Base-by-base conservation (phyloP, 1,140 invertebrate genomes). In the Sweltsa coloradensis region DNA sequence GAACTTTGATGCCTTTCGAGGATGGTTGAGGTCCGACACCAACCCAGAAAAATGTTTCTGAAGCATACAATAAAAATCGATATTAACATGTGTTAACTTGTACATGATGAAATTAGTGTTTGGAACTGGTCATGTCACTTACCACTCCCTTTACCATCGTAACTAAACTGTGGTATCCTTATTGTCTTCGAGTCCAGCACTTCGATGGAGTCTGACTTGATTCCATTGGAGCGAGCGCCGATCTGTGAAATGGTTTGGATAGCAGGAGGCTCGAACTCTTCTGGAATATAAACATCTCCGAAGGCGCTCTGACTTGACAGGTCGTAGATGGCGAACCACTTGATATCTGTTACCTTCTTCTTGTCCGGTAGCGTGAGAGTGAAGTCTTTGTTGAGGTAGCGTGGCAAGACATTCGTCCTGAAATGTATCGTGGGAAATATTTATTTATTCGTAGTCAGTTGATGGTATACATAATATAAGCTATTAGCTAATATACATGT, bases 311-410 rank as follows among this genome's bases (percentile, higher is more conserved):
- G 84, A 57, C 74, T 81, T 31, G 75, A 75, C 7, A 95, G 68
- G 69, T 95, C 90, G 61, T 90, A 94, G 19, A 95, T 73, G 0
- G 89, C 81, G 41, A 95, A 75, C 90, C 90, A 94, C 63, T 88
- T 89, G 34, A 93, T 80, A 41, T 90, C 85, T 0, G 79, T 83
- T 43, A 95, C 79, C 59, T 83, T 87, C 61, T 92, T 92, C 18
- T 79, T 79, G 50, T 93, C 88, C 0, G 90, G 89, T 22, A 94
- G 64, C 1, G 75, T 79, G 19, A 94, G 62, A 0, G 81, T 86
- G 44, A 94, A 82, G 58, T 92, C 86, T 60, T 82, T 85, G 60
- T 91, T 89, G 50, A 87, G 77, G 60, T 93, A 93, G 11, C 83
- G 75, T 54, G 81, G 77, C 25, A 95, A 67, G 5, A 91, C 76